These are phyloP conservation scores for Corythucha ciliata DNA, from an alignment of 2,888 invertebrate species.

Conservation along the genomic window DNA sequence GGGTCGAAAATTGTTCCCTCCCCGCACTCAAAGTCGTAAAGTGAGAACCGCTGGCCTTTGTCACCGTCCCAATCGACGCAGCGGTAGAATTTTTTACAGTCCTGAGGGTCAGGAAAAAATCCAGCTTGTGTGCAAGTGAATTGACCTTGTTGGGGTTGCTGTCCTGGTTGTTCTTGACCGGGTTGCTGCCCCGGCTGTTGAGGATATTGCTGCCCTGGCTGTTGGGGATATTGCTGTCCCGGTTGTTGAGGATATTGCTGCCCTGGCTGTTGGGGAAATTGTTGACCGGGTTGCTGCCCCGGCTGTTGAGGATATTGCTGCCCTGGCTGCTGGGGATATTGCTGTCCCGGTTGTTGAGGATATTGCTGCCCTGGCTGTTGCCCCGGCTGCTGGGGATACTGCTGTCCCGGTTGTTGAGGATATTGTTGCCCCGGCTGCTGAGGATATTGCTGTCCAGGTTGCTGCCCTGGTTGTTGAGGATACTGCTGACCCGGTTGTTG, in stretches of 20 bases:
- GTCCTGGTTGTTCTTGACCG: not conserved
- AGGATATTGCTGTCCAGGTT: constrained; percentile 13
- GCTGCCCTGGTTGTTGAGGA: constrained; percentile 25
- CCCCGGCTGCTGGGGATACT: constrained; percentile 27
- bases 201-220: constrained; percentile 16
- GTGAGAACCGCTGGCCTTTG: constrained; percentile 47
- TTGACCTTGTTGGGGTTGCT: constrained; percentile 9
- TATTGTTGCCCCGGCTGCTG: constrained; percentile 22
- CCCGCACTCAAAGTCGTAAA: constrained; percentile 57
- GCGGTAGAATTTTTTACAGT: constrained; percentile 67
- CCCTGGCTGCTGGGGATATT: constrained; percentile 30
- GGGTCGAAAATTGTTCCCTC: constrained; percentile 66
- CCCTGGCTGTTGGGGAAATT: constrained; percentile 7
- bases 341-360: constrained; percentile 23
- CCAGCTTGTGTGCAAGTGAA: constrained; percentile 53
- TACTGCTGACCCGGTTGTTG: constrained; percentile 18
- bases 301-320: constrained; percentile 10
- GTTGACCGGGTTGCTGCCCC: constrained; percentile 8
- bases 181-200: constrained; percentile 5
- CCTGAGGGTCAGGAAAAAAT: constrained; percentile 56
- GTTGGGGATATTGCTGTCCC: constrained; percentile 19
- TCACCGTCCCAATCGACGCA: constrained; percentile 58
- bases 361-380: constrained; percentile 29
- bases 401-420: constrained; percentile 29
- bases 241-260: constrained; percentile 11